phyloP scores from a whole-genome alignment of 2,113 vertebrate genomes.

The Platysteira castanea region DNA sequence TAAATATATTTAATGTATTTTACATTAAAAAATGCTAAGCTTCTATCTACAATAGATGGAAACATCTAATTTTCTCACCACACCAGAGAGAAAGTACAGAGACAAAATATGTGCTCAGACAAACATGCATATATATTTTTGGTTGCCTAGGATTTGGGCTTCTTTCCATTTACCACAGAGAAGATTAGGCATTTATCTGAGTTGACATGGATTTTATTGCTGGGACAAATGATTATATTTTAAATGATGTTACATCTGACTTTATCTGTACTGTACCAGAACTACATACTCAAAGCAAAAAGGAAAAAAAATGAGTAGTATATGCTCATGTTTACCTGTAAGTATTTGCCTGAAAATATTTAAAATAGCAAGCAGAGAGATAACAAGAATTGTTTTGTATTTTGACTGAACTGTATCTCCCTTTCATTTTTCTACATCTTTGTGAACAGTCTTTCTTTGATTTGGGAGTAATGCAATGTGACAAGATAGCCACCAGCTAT shows the following conservation, averaged over 20 bases:
- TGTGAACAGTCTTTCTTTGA: background rate
- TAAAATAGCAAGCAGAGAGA: background rate
- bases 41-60: background rate
- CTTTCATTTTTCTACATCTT: background rate
- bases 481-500: conserved; percentile 19
- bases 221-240: background rate
- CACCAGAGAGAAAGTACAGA: background rate
- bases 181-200: background rate
- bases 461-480: background rate
- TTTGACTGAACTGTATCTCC: background rate
- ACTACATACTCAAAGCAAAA: background rate
- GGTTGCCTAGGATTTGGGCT: background rate
- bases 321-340: background rate
- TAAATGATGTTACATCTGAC: background rate
- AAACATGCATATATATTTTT: background rate
- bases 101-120: background rate
- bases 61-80: background rate
- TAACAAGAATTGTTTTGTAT: background rate
- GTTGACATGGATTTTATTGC: background rate
- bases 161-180: background rate
- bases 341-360: background rate
- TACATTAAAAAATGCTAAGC: background rate
- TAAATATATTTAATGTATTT: background rate
- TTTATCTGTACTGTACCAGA: background rate
- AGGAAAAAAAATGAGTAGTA: background rate